These are phyloP conservation scores for Pseudorhiza aurosa DNA, from an alignment of 30 jellyfish, hydroid and myxozoan species.

Conservation along the genomic window DNA sequence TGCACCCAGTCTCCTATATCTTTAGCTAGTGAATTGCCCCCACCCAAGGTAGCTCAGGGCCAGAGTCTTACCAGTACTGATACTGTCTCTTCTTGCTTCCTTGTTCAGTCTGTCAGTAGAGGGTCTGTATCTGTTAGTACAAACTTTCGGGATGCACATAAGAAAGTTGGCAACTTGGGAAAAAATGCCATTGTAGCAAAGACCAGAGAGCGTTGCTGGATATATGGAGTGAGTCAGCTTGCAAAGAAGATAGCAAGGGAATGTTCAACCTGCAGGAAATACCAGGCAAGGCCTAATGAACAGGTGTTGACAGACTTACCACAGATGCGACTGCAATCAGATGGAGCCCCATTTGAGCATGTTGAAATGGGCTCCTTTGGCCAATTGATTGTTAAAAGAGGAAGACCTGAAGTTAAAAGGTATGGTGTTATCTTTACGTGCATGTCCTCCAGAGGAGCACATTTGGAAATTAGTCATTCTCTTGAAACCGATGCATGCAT, in stretches of 20 bases:
- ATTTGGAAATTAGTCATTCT: slow-evolving; percentile 30
- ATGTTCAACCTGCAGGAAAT: slow-evolving; percentile 15
- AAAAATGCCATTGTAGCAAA: slow-evolving; percentile 29
- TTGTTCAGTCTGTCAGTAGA: slow-evolving; percentile 17
- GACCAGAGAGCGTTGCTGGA: slow-evolving; percentile 28
- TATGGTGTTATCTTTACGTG: slow-evolving; percentile 64
- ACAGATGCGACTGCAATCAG: slow-evolving; percentile 19
- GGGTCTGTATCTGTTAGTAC: too few species aligned
- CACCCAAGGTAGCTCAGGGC: neutral
- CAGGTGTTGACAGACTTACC: slow-evolving; percentile 21
- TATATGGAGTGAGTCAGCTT: slow-evolving; percentile 30
- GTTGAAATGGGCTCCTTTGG: slow-evolving; percentile 66
- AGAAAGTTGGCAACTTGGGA: slow-evolving; percentile 43
- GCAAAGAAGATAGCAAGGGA: slow-evolving; percentile 36
- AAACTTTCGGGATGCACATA: slow-evolving; percentile 49
- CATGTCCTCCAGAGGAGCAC: slow-evolving; percentile 52
- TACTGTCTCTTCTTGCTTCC: neutral
- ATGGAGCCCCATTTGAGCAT: slow-evolving; percentile 32
- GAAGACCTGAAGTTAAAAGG: slow-evolving; percentile 39
- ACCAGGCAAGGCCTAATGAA: slow-evolving; percentile 15
- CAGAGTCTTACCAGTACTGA: too few species aligned
- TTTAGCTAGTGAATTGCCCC: neutral
- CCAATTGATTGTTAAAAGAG: slow-evolving; percentile 46
- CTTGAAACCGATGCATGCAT: slow-evolving; percentile 25
- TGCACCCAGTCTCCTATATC: neutral